Conservation (phyloP, 2,888 invertebrate species). For the Drosophila merina region DNA sequence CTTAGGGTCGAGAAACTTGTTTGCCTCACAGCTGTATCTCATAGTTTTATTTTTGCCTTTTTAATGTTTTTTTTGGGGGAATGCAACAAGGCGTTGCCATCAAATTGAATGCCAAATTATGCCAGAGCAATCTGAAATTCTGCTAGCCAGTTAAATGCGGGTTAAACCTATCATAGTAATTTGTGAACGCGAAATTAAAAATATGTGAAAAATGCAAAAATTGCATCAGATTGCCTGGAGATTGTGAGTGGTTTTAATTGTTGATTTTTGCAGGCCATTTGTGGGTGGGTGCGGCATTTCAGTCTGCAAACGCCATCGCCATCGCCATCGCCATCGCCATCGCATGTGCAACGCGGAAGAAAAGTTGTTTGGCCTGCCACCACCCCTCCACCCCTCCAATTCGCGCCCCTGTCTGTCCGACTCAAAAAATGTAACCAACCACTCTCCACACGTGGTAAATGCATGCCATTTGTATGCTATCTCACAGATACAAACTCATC, state of each 20-base stretch:
- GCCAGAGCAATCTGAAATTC: slow-evolving; percentile 32
- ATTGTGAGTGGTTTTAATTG: slow-evolving; percentile 73
- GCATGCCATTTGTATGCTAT: slow-evolving; percentile 69
- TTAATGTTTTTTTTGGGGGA: slow-evolving; percentile 12
- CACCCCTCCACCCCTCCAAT: slow-evolving; percentile 32
- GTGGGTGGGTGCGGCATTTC: slow-evolving; percentile 72
- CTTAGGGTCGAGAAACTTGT: slow-evolving; percentile 43
- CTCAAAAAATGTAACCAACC: slow-evolving; percentile 1
- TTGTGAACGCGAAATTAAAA: slow-evolving; percentile 62
- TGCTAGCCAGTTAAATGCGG: slow-evolving; percentile 30
- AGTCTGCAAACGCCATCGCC: slow-evolving; percentile 30
- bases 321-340: slow-evolving; percentile 33
- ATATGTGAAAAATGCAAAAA: slow-evolving; percentile 75
- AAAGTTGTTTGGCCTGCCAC: slow-evolving; percentile 65
- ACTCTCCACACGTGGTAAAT: slow-evolving; percentile 41
- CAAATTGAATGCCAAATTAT: slow-evolving; percentile 51
- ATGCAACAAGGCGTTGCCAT: slow-evolving; percentile 36
- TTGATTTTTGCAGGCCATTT: slow-evolving; percentile 67
- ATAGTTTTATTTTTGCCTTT: slow-evolving; percentile 6
- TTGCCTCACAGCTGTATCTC: slow-evolving; percentile 43
- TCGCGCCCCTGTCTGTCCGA: slow-evolving; percentile 1
- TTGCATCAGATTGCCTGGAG: slow-evolving; percentile 68
- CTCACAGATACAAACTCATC: slow-evolving; percentile 41
- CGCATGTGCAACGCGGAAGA: slow-evolving; percentile 77
- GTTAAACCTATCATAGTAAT: slow-evolving; percentile 49